These are phyloP conservation scores for Machimus atricapillus DNA, from an alignment of 2,888 invertebrate genomes.

Conservation along the genomic window DNA sequence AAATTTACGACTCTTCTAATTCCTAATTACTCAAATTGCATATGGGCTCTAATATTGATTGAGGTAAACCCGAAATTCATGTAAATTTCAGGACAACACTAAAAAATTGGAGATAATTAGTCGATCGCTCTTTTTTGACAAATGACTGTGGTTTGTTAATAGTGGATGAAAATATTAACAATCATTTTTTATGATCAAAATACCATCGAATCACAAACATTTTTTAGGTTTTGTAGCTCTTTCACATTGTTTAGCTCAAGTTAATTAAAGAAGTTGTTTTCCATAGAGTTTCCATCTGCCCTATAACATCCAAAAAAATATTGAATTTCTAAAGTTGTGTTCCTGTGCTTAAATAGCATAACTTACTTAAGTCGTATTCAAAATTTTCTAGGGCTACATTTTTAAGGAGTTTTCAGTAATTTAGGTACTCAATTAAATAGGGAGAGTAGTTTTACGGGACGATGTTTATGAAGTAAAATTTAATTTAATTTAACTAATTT, in stretches of 20 bases:
- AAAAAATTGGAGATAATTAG: neutral
- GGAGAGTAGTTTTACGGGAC: no score
- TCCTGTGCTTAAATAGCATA: no score
- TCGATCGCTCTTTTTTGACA: neutral
- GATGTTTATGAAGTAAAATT: no score
- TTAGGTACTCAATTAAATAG: no score
- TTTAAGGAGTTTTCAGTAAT: no score
- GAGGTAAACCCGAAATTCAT: neutral
- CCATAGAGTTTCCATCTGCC: no score
- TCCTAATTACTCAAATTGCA: neutral
- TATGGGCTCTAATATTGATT: neutral
- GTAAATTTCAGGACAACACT: neutral
- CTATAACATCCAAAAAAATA: no score
- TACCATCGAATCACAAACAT: neutral
- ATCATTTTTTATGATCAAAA: neutral
- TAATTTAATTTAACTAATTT: no score
- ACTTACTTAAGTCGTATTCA: no score
- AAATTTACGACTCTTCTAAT: neutral
- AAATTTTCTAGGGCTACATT: no score
- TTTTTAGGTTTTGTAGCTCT: neutral
- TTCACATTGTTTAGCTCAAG: neutral
- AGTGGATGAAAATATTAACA: neutral
- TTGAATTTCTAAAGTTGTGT: no score
- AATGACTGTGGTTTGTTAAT: neutral
- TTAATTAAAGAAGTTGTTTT: no score